phyloP scores from a whole-genome alignment of 2,113 vertebrate genomes.

The Gambusia holbrooki region DNA sequence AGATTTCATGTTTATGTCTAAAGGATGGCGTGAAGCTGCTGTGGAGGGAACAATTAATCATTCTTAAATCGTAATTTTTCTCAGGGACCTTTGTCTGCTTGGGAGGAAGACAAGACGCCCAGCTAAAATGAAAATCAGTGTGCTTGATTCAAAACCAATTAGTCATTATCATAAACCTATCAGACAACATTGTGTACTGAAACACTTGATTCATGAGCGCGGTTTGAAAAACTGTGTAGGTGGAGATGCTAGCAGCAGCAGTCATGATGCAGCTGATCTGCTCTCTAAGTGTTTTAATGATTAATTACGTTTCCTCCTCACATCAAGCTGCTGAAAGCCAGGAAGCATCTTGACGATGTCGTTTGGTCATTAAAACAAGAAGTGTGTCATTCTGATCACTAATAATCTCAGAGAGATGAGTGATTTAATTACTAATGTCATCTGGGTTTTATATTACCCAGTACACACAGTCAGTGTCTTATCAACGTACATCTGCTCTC shows the following conservation, averaged over 20 bases:
- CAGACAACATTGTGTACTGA: neutral
- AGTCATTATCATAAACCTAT: neutral
- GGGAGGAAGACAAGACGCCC: neutral
- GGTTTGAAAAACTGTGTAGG: neutral
- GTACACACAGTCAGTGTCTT: neutral
- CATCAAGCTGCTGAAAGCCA: slow-evolving; percentile 5
- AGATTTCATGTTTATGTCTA: neutral
- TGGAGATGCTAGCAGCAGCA: neutral
- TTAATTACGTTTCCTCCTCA: neutral
- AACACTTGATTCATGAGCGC: neutral
- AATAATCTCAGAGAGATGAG: neutral
- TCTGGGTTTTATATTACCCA: slow-evolving; percentile 12
- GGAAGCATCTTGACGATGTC: slow-evolving; percentile 23
- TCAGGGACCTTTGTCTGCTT: neutral
- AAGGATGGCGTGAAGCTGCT: neutral
- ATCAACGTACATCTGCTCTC: neutral
- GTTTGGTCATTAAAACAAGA: neutral
- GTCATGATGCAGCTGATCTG: slow-evolving; percentile 2
- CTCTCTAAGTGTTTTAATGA: slow-evolving; percentile 11
- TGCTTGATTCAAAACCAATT: neutral
- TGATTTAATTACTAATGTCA: slow-evolving; percentile 17
- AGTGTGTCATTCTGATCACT: slow-evolving; percentile 9
- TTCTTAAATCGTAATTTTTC: neutral
- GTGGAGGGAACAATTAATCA: neutral
- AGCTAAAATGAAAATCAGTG: neutral